These are phyloP conservation scores for Drosophila nigricruria DNA, from an alignment of 2,888 invertebrate genomes.

Conservation along the genomic window DNA sequence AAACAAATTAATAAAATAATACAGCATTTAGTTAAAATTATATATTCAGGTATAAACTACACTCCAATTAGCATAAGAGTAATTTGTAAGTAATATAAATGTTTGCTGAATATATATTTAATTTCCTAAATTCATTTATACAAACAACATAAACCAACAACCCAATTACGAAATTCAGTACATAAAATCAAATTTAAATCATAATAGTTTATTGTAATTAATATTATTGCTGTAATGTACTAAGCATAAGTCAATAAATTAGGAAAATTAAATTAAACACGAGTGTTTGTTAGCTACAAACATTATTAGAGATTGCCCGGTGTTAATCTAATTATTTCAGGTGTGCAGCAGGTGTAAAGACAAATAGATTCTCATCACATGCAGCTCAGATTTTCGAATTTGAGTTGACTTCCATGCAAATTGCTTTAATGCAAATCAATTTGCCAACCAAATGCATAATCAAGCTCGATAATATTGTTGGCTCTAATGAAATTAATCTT, in stretches of 20 bases:
- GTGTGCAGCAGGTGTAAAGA: constrained; percentile 2
- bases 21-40: too few species aligned
- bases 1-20: too few species aligned
- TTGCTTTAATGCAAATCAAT: constrained; percentile 11
- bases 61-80: too few species aligned
- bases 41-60: too few species aligned
- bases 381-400: not conserved
- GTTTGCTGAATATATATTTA: too few species aligned
- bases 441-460: constrained; percentile 21
- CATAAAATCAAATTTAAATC: not conserved
- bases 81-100: too few species aligned
- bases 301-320: not conserved
- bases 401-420: not conserved
- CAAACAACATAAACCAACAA: not conserved
- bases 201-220: not conserved
- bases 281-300: not conserved
- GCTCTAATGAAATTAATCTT: constrained; percentile 19
- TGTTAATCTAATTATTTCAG: not conserved
- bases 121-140: not conserved
- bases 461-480: constrained; percentile 9
- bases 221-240: too few species aligned
- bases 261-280: not conserved
- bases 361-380: not conserved
- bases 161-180: not conserved
- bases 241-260: not conserved